Base-by-base conservation (phyloP, 1,140 invertebrate species). In the Amphibalanus amphitrite region DNA sequence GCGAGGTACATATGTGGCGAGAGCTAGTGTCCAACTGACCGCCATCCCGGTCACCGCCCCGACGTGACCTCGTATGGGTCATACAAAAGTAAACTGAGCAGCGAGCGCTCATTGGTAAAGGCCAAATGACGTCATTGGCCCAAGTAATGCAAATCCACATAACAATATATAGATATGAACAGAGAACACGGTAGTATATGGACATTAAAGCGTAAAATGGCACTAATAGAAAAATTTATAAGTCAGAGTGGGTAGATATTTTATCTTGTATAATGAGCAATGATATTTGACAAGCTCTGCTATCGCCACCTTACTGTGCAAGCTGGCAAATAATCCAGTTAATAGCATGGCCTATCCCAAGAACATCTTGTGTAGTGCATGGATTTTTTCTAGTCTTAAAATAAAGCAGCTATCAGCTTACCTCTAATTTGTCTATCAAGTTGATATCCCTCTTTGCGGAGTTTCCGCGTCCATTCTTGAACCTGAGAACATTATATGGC, bases 391-490 rank as follows among this genome's bases (percentile, higher is more conserved):
- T 72, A 67, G 23, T 29, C 69, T 23, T 33, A 29, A 28, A 75
- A 47, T 28, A 68, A 64, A 29, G 38, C 29, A 71, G 64, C 68
- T 64, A 65, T 13, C 67, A 71, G 78, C 80, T 81, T 83, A 89
- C 88, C 85, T 85, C 90, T 85, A 76, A 98, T 94, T 83, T 98
- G 94, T 76, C 95, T 86, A 77, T 98, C 94, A 69, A 98, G 82
- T 76, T 90, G 88, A 82, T 91, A 90, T 67, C 89, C 88, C 84
- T 98, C 95, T 82, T 96, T 96, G 69, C 95, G 82, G 74, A 98
- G 82, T 83, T 94, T 95, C 74, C 90, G 88, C 74, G 88, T 89
- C 94, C 95, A 96, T 81, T 97, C 93, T 78, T 92, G 90, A 68
- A 97, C 94, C 91, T 97, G 79, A 8, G 23, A 59, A 59, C 13